Conservation (phyloP, 2,797 vertebrate genomes). For the Dicrostonyx torquatus region DNA sequence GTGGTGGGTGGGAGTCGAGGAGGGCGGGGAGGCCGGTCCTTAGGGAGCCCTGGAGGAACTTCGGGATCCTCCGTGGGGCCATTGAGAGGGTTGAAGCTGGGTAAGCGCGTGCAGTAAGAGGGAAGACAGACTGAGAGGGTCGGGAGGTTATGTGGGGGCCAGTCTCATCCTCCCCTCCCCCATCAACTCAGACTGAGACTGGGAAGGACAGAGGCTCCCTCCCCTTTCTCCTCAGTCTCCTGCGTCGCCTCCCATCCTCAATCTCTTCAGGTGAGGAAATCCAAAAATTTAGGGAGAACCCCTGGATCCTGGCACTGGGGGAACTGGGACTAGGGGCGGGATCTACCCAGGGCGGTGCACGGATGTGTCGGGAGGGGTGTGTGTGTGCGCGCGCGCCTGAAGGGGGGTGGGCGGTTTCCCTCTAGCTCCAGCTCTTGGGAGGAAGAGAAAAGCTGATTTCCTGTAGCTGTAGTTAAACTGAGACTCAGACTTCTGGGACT, state of each 20-base stretch:
- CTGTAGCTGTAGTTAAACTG: constrained; percentile 72
- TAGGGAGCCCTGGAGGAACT: not conserved
- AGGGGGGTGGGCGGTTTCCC: constrained; percentile 76
- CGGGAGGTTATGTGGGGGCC: constrained; percentile 66
- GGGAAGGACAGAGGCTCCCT: constrained; percentile 40
- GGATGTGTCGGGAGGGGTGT: constrained; percentile 74
- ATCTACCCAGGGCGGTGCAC: constrained; percentile 64
- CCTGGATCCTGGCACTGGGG: constrained; percentile 60
- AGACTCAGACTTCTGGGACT: constrained; percentile 62
- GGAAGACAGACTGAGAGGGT: constrained; percentile 14
- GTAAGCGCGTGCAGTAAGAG: not conserved
- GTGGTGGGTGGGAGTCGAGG: not conserved
- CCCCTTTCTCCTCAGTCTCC: constrained; percentile 32
- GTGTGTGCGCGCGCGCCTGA: constrained; percentile 55
- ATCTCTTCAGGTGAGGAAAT: not conserved
- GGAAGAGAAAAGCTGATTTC: constrained; percentile 82
- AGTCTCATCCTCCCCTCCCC: constrained; percentile 67
- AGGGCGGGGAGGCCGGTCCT: constrained; percentile 44
- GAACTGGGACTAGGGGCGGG: constrained; percentile 39
- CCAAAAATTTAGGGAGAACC: constrained; percentile 15
- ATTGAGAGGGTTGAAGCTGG: constrained; percentile 29
- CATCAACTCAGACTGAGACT: constrained; percentile 60
- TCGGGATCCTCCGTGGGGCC: not conserved
- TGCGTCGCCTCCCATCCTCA: not conserved
- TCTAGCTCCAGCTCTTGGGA: constrained; percentile 76